Conservation (phyloP, 2,113 vertebrate genomes). For the Triplophysa tibetana region DNA sequence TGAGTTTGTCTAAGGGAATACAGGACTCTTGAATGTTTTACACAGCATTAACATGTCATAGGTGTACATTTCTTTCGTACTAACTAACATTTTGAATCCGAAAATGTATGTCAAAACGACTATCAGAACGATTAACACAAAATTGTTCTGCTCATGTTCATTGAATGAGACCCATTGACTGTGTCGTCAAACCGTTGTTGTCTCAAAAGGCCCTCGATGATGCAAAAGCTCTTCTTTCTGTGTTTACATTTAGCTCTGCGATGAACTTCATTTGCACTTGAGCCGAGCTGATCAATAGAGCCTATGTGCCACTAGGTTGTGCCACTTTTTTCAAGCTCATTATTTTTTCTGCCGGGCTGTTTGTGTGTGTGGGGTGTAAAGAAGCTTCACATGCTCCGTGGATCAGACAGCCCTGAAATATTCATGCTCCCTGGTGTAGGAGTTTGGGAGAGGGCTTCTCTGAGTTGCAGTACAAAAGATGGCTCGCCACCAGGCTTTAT, state of each 20-base stretch:
- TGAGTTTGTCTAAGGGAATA: too few relatives aligned
- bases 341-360: constrained; percentile 67
- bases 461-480: constrained; percentile 74
- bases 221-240: constrained; percentile 1
- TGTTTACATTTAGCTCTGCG: constrained; percentile 9
- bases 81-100: too few relatives aligned
- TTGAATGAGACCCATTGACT: not conserved
- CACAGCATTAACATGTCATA: too few relatives aligned
- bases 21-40: too few relatives aligned
- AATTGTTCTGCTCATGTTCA: too few relatives aligned
- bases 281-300: constrained; percentile 71
- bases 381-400: constrained; percentile 68
- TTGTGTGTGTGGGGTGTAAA: constrained; percentile 55
- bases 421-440: constrained; percentile 75
- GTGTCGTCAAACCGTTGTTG: not conserved
- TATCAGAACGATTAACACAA: too few relatives aligned
- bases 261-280: constrained; percentile 68
- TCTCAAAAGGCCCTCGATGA: constrained; percentile 1
- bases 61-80: too few relatives aligned
- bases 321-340: constrained; percentile 66
- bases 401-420: constrained; percentile 75
- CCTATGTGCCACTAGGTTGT: constrained; percentile 69
- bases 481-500: constrained; percentile 73
- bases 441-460: constrained; percentile 70
- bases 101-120: too few relatives aligned